These are phyloP conservation scores for Physocephala rufipes DNA, from an alignment of 2,888 invertebrate genomes.

Conservation along the genomic window DNA sequence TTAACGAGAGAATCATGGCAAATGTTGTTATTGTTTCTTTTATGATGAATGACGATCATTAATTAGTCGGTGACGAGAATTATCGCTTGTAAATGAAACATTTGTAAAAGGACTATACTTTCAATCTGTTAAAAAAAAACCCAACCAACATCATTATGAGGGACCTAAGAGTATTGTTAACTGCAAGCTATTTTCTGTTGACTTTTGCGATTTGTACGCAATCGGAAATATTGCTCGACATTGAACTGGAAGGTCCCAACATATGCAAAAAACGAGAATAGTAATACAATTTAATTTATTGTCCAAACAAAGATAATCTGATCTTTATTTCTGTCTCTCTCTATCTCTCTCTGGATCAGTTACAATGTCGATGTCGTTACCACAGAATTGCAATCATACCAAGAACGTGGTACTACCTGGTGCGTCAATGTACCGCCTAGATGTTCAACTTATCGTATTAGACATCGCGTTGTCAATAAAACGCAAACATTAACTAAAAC, in stretches of 20 bases:
- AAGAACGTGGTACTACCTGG: constrained; percentile 83
- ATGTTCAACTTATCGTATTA: constrained; percentile 86
- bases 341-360: constrained; percentile 64
- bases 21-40: not conserved
- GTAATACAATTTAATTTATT: constrained; percentile 68
- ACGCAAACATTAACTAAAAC: constrained; percentile 78
- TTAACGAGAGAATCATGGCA: constrained; percentile 18
- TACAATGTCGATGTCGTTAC: constrained; percentile 81
- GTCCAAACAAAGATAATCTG: not conserved
- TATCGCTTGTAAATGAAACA: not conserved
- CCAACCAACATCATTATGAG: not conserved
- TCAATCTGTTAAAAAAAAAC: not conserved
- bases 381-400: constrained; percentile 83
- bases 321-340: constrained; percentile 4
- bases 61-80: constrained; percentile 15
- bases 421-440: constrained; percentile 86
- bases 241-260: constrained; percentile 75
- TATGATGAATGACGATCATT: constrained; percentile 23
- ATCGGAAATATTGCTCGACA: constrained; percentile 45
- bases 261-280: constrained; percentile 80
- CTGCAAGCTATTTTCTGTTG: constrained; percentile 43
- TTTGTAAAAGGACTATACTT: not conserved
- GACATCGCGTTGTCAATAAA: constrained; percentile 78
- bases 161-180: constrained; percentile 7
- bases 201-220: constrained; percentile 21